Evolutionary conservation across 2,888 invertebrate genomes (phyloP), one percentile per base, ranked within the genome.

Genomic region (Dicyrtomina minuta): DNA sequence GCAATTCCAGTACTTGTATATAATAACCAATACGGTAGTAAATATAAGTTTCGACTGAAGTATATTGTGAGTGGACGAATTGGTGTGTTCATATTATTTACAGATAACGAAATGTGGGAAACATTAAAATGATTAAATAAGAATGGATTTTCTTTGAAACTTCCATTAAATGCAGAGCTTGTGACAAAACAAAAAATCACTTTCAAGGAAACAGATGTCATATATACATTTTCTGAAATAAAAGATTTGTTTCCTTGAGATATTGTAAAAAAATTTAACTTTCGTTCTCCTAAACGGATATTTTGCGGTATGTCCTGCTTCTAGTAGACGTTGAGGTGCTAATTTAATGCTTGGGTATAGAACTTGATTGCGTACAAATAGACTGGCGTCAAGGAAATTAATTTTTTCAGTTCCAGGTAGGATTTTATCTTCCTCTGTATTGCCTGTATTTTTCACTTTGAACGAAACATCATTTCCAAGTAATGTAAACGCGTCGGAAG

Each of bases 181-280:
- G 72, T 60, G 0, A 79, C 75, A 24, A 80, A 78, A 2, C 77
- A 79, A 10, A 81, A 55, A 17, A 80, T 74, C 5, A 80, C 70
- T 58, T 78, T 68, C 65, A 78, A 78, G 0, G 81, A 80, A 26
- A 80, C 67, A 60, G 79, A 76, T 0, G 79, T 79, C 4, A 78
- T 58, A 66, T 79, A 79, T 10, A 80, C 60, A 62, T 80, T 80
- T 68, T 81, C 80, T 46, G 80, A 69, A 8, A 76, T 76, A 64
- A 79, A 77, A 12, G 75, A 75, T 53, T 77, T 76, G 15, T 77
- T 72, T 8, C 73, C 74, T 22, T 39, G n/a, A 1, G 74, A 73
- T 17, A 79, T 71, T 4, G 74, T 75, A 53, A 73, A 74, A n/a
- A 1, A 68, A 64, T 69, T 76, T 75, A 0, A 76, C 60, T 8